Base-by-base conservation (phyloP, 2,797 vertebrate species). In the Sylvilagus floridanus region DNA sequence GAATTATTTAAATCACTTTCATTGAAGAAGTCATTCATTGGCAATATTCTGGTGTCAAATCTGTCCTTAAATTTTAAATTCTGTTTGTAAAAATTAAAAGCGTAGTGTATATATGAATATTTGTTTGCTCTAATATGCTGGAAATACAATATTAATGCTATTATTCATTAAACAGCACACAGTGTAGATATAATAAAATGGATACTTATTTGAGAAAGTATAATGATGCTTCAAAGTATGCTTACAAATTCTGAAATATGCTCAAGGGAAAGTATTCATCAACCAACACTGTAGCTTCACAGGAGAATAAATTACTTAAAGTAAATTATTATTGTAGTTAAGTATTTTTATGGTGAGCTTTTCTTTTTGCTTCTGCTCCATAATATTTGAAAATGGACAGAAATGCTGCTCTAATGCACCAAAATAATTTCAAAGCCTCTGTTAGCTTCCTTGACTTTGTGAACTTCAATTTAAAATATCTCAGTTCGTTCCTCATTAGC, bases 221-320 rank as follows among this genome's bases (percentile, higher is more conserved):
- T 69, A 81, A 81, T 76, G n/a, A 73, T 72, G 14, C 84, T 57
- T 91, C 19, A 37, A 95, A 81, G 26, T 85, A 32, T 60, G 37
- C 28, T 76, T 76, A 71, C 21, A 93, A 47, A 30, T 22, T 93
- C 47, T 62, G 11, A 93, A 89, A 82, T 77, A 77, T 28, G 17
- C 17, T 82, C 7, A 82, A 62, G 50, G 13, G 63, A 85, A 83
- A 85, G 12, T 71, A 42, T 60, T 77, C 42, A 62, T 89, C 84
- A 95, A 17, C 7, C 69, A 79, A 75, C 52, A 93, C 1, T 86
- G 28, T 42, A 75, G 68, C 78, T 77, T 19, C 26, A 88, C 42
- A 93, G 11, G 7, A 65, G n/a, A 96, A 71, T 28, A 88, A 84
- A 72, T 84, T 42, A 68, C 66, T 88, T 77, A 69, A 79, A 69